phyloP scores from a whole-genome alignment of 2,888 invertebrate genomes.

The Sceliomorpha sp. region DNA sequence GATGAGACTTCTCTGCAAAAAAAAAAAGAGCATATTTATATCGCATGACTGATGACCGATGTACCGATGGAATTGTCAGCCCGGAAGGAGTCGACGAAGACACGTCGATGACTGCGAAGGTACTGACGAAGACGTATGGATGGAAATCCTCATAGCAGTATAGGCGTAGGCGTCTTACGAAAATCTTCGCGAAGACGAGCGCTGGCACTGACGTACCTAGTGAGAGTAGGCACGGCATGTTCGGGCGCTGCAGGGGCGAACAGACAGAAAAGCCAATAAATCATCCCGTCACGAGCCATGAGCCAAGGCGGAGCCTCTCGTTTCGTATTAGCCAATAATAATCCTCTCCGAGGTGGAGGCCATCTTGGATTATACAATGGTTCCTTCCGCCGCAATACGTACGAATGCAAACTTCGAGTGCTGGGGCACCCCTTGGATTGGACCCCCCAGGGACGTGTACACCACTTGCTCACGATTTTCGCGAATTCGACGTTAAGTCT shows the following conservation, averaged over 20 bases:
- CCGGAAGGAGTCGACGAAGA: constrained; percentile 30
- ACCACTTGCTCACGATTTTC: constrained; percentile 60
- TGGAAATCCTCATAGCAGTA: constrained; percentile 32
- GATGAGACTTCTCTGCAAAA: constrained; percentile 18
- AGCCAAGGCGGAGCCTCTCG: constrained; percentile 83
- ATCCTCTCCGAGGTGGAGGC: constrained; percentile 82
- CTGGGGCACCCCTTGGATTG: constrained; percentile 69
- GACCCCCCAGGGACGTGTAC: constrained; percentile 69
- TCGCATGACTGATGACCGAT: constrained; percentile 39
- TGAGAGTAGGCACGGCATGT: constrained; percentile 70
- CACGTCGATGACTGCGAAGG: constrained; percentile 36
- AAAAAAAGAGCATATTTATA: constrained; percentile 13
- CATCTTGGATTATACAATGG: constrained; percentile 82
- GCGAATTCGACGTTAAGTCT: constrained; percentile 47
- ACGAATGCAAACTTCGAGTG: constrained; percentile 76
- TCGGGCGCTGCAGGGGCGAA: constrained; percentile 78
- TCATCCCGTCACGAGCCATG: constrained; percentile 83
- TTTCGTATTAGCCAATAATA: constrained; percentile 84
- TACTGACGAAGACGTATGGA: constrained; percentile 45
- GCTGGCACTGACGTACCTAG: constrained; percentile 47
- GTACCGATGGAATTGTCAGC: constrained; percentile 28
- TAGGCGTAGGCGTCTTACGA: constrained; percentile 45
- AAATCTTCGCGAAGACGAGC: constrained; percentile 43
- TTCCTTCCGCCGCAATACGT: constrained; percentile 79
- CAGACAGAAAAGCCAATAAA: constrained; percentile 82